phyloP scores from a whole-genome alignment of 2,797 vertebrate genomes.

The Rhincodon typus region DNA sequence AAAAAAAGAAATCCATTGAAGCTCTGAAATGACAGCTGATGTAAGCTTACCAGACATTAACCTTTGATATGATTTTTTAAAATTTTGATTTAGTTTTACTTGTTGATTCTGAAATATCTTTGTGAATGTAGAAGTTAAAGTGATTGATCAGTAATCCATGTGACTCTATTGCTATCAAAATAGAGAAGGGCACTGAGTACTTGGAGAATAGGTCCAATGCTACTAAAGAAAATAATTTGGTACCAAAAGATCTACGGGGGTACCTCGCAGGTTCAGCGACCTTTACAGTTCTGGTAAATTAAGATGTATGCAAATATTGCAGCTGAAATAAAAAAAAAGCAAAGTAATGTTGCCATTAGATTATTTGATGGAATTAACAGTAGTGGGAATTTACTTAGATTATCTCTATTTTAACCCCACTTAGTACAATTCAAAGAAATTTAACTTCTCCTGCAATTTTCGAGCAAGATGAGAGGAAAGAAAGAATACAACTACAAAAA shows the following conservation, averaged over 20 bases:
- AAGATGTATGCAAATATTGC: neutral
- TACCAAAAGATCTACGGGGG: neutral
- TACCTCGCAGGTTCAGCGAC: neutral
- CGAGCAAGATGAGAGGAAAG: constrained; percentile 46
- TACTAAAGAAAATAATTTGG: neutral
- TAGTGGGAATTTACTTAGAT: neutral
- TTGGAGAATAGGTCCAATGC: neutral
- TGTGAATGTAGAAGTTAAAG: neutral
- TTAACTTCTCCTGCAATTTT: constrained; percentile 48
- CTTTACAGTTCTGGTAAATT: neutral
- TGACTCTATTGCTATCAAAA: neutral
- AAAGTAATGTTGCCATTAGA: neutral
- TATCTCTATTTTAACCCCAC: neutral
- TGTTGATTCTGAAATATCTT: neutral
- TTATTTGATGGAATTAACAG: neutral
- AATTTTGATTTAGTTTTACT: neutral
- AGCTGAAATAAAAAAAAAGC: neutral
- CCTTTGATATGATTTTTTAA: neutral
- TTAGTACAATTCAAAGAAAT: neutral
- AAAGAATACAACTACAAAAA: constrained; percentile 46
- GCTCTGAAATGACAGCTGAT: neutral
- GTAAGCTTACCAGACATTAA: neutral
- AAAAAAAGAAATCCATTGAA: neutral
- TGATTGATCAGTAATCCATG: neutral
- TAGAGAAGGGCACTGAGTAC: neutral